Percentiles rank a stretch among this genome's conserved stretches.
Conservation (phyloP, 2,888 invertebrate genomes). For the Mesorhabditis spiculigera region DNA sequence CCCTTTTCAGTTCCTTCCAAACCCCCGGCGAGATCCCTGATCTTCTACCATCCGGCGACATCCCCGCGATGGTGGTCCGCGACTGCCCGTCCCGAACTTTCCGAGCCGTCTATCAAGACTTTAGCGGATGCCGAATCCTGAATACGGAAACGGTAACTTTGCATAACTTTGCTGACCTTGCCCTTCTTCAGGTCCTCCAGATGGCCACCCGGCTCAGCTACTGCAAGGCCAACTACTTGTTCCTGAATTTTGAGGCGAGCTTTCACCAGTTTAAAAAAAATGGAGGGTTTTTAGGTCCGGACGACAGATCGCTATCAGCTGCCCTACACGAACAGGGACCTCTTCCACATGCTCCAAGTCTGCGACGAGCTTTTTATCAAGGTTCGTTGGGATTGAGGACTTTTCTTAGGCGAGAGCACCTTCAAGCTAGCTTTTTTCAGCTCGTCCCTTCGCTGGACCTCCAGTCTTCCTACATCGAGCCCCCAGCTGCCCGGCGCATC, state of each 20-base stretch:
- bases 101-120: constrained; percentile 67
- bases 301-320: constrained; percentile 52
- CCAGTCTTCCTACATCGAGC: constrained; percentile 46
- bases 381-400: constrained; percentile 13
- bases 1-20: not conserved
- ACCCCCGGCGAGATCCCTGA: not conserved
- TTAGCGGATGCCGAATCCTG: constrained; percentile 59
- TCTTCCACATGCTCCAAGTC: constrained; percentile 51
- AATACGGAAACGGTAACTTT: constrained; percentile 41
- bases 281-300: constrained; percentile 22
- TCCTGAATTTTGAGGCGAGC: constrained; percentile 47
- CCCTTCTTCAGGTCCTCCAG: constrained; percentile 33
- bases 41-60: constrained; percentile 19
- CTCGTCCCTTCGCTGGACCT: constrained; percentile 53
- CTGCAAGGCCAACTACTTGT: constrained; percentile 50
- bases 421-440: constrained; percentile 13
- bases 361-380: constrained; percentile 48
- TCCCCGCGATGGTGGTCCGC: constrained; percentile 45
- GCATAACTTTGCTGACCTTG: not conserved
- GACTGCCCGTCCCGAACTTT: constrained; percentile 65
- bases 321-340: constrained; percentile 49
- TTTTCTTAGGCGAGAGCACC: not conserved
- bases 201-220: constrained; percentile 43
- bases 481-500: constrained; percentile 31
- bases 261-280: not conserved